Evolutionary conservation across 2,888 invertebrate genomes (phyloP), one percentile per base, ranked within the genome.

Genomic region (Sphecodes monilicornis): DNA sequence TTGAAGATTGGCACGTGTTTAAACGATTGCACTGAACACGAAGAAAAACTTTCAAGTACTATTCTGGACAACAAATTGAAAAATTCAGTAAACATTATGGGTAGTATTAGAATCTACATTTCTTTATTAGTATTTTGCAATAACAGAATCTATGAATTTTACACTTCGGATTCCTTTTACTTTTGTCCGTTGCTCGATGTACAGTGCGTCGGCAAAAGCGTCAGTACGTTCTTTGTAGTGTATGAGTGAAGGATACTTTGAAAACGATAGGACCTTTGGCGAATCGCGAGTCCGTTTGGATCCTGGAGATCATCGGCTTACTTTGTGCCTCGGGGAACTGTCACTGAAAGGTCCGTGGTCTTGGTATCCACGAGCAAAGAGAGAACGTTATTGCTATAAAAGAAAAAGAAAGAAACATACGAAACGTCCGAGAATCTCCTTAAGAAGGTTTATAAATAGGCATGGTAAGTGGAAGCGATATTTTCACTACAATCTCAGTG

Each of bases 361-460:
- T 60, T 79, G 50, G 73, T 80, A 46, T 78, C 64, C 66, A 43
- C 41, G 71, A 75, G 74, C 72, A 75, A 76, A 60, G 68, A 54
- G 68, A 60, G 41, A 74, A 54, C 73, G 72, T 80, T 80, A 75
- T 80, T 77, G 82, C 75, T 41, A 39, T 26, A 57, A 77, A 78
- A 60, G 85, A 75, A 79, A 68, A 77, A 26, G 71, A 82, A 80
- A 78, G 79, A 75, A 71, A 43, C 75, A 80, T 77, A 75, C 74
- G 66, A 80, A 86, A 80, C 80, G 77, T 72, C 76, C 83, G 78
- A 78, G 86, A 84, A 84, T 85, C 86, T 86, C 82, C 84, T 87
- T 86, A 86, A 87, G 84, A 78, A 86, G 84, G 84, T 84, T 87
- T 87, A 87, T 87, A 87, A 87, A 87, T 87, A 87, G 86, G 82